Evolutionary conservation across 2,113 vertebrate species (phyloP), one percentile per base, ranked within the genome.

Genomic region (Rhineura floridana): DNA sequence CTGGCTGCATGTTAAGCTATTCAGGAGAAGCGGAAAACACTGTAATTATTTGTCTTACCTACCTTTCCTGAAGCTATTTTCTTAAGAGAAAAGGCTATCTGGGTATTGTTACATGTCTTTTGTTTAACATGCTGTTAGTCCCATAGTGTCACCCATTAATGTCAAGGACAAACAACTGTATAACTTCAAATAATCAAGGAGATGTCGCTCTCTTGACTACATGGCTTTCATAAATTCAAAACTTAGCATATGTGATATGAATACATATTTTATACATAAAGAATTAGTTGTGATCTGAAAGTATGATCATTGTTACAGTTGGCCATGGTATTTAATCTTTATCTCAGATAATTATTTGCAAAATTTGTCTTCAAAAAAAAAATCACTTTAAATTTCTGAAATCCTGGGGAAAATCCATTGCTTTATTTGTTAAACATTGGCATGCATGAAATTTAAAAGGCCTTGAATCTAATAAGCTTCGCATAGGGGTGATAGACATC

Each of bases 251-350:
- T 3, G 52, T 93, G 89, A 90, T 69, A 69, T 69, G 67, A n/a
- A 69, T 69, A 69, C 33, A 73, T 42, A 39, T 42, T 42, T 73
- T 73, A 12, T 13, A 73, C 15, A 17, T 73, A 42, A 42, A 21
- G 70, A 73, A 73, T 42, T 19, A 73, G 42, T 9, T 42, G 39
- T 33, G 36, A 42, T 42, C 42, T 73, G 39, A 23, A 73, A 73
- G 42, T 2, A 39, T 42, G 36, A 42, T 6, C 36, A 95, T 95
- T 0, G 1, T 92, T 96, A 93, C 93, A 95, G 91, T 93, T 95
- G 94, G 95, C 93, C 86, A 84, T 90, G 92, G 91, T 91, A 94
- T 88, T 84, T 96, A 96, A 96, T 96, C 95, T 95, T 95, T 94
- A 94, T 92, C 93, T 88, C 25, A 95, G 93, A 94, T 44, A 75